These are phyloP conservation scores for Crotalus tigris DNA, from an alignment of 2,113 vertebrate species.

Conservation along the genomic window DNA sequence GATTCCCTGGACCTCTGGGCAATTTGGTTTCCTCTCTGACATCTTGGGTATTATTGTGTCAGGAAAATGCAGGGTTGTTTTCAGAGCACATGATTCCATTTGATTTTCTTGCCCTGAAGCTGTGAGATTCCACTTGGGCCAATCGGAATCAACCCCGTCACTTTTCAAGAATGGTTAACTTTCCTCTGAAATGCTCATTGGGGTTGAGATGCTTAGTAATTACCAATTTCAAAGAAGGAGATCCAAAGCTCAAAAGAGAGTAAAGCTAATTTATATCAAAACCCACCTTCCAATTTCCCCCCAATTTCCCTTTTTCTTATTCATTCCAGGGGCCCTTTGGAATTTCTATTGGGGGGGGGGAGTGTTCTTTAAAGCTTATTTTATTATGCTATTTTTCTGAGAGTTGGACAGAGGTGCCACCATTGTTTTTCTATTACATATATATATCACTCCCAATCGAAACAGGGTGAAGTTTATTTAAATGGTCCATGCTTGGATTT, in stretches of 20 bases:
- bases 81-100: not conserved
- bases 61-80: constrained; percentile 16
- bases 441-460: not conserved
- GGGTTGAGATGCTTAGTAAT: constrained; percentile 6
- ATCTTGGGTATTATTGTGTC: constrained; percentile 1
- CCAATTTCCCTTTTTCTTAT: not conserved
- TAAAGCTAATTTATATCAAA: not conserved
- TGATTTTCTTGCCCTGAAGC: constrained; percentile 11
- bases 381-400: not conserved
- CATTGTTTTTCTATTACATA: not conserved
- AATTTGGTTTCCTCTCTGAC: not conserved
- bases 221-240: not conserved
- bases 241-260: not conserved
- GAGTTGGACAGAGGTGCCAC: not conserved
- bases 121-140: not conserved
- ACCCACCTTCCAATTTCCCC: not conserved
- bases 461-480: not conserved
- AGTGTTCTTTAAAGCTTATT: not conserved
- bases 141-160: constrained; percentile 7
- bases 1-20: constrained; percentile 14
- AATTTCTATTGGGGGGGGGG: not conserved
- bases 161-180: not conserved
- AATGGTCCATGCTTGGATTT: not conserved
- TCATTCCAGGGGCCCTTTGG: not conserved
- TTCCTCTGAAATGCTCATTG: not conserved